phyloP scores from a whole-genome alignment of 37 sponge, comb jelly and placozoan species.

The Cliona cf. orientalis region DNA sequence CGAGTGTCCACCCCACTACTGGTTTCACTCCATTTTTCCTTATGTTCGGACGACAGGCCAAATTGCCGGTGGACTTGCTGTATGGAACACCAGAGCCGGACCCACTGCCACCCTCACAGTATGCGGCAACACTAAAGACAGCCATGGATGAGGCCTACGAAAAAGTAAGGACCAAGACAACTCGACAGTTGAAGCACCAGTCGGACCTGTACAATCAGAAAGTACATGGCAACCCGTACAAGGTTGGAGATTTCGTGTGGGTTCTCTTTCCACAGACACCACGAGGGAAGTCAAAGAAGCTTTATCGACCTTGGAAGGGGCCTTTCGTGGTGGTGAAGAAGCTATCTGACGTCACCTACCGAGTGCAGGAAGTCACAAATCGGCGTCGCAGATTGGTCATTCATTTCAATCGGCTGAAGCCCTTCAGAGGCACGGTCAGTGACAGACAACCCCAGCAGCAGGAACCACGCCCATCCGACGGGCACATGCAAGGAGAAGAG shows the following conservation, averaged over 20 bases:
- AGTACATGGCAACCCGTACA: slow-evolving; percentile 48
- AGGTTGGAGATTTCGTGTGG: slow-evolving; percentile 59
- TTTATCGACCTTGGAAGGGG: slow-evolving; percentile 55
- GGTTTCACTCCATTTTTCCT: slow-evolving; percentile 44
- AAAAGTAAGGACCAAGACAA: neutral
- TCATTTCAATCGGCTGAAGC: slow-evolving; percentile 58
- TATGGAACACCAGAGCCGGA: slow-evolving; percentile 3
- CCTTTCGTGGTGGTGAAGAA: slow-evolving; percentile 39
- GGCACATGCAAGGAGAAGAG: no score
- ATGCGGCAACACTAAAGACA: slow-evolving; percentile 5
- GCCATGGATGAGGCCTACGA: slow-evolving; percentile 21
- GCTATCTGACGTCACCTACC: slow-evolving; percentile 25
- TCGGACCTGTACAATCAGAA: slow-evolving; percentile 37
- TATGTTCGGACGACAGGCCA: slow-evolving; percentile 58
- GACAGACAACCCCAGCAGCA: no score
- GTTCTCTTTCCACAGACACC: slow-evolving; percentile 46
- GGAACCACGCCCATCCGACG: no score
- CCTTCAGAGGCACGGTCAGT: no score
- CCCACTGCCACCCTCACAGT: slow-evolving; percentile 5
- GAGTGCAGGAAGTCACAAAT: neutral
- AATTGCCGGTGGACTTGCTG: slow-evolving; percentile 30
- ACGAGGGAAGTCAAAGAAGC: slow-evolving; percentile 35
- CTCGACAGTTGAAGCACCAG: neutral
- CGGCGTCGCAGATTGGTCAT: slow-evolving; percentile 16
- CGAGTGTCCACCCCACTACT: slow-evolving; percentile 36